Evolutionary conservation across 23 tunicate genomes (phyloP), one percentile per base, ranked within the genome.

Genomic region (Oikopleura albicans): DNA sequence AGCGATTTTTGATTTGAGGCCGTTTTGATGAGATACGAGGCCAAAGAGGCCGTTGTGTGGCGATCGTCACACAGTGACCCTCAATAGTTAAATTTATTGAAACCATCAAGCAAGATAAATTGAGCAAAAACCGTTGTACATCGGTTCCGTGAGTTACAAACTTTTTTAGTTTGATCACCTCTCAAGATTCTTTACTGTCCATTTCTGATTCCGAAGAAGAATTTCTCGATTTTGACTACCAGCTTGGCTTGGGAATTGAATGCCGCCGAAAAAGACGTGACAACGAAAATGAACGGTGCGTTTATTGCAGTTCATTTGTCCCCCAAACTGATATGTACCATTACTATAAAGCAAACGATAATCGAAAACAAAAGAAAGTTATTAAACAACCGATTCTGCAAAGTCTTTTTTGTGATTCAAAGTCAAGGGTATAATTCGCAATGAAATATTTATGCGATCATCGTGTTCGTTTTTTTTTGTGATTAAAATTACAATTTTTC

Each of bases 361-460:
- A 49, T 49, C 16, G 22, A 49, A 49, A 49, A 49, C 12, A 12
- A 8, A 49, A 12, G 22, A 22, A 49, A 49, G 63, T 49, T 8
- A n/a, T n/a, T n/a, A n/a, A 49, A 8, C 59, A 49, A 8, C 16
- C 22, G 59, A 71, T 71, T 29, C 2, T 16, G 2, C 79, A 71
- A 31, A 71, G 79, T 29, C 79, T 71, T 29, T 71, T 71, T 29
- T 71, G 79, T 71, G 79, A 71, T 29, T 71, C 79, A 31, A 71
- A 71, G n/a, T n/a, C n/a, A n/a, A n/a, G n/a, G n/a, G n/a, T n/a
- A n/a, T n/a, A n/a, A n/a, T n/a, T n/a, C n/a, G n/a, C n/a, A n/a
- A n/a, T n/a, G n/a, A n/a, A n/a, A n/a, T n/a, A n/a, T n/a, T n/a
- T n/a, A n/a, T n/a, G n/a, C n/a, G n/a, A n/a, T n/a, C n/a, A n/a